These are phyloP conservation scores for Scomberomorus guttatus DNA, from an alignment of 2,797 vertebrate genomes.

Conservation along the genomic window DNA sequence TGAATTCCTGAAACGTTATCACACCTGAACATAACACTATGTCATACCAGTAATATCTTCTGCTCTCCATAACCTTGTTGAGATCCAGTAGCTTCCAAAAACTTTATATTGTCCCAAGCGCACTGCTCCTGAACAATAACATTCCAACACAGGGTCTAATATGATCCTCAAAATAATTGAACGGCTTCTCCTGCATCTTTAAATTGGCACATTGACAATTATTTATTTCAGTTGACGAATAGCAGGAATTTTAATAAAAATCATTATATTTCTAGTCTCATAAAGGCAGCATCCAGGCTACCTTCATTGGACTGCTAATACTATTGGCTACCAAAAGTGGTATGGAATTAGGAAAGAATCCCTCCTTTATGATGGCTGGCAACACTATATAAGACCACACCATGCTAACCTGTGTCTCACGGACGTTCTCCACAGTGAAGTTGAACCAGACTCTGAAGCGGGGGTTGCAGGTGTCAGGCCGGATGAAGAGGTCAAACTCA, in stretches of 20 bases:
- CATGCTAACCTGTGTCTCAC: constrained; percentile 93
- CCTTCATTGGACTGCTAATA: background rate
- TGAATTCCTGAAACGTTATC: background rate
- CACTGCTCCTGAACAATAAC: background rate
- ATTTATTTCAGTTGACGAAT: background rate
- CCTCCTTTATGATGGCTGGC: background rate
- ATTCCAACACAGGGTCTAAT: background rate
- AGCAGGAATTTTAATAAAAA: background rate
- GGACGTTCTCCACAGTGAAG: constrained; percentile 97
- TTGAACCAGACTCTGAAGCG: constrained; percentile 99
- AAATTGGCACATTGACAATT: background rate
- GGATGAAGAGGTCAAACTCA: constrained; percentile 98
- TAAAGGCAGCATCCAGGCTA: background rate
- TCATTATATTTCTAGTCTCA: background rate
- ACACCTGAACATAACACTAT: background rate
- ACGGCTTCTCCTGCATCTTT: background rate
- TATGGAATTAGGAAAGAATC: background rate
- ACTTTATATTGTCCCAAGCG: background rate
- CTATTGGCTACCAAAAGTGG: background rate
- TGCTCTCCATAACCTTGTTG: background rate
- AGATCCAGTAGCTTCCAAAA: background rate
- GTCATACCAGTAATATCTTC: background rate
- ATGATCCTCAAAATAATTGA: background rate
- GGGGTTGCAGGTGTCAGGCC: constrained; percentile 98
- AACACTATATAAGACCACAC: background rate